Percentiles rank a stretch among this genome's conserved stretches.
Conservation (phyloP, 2,888 invertebrate species). For the Conus canariensis region DNA sequence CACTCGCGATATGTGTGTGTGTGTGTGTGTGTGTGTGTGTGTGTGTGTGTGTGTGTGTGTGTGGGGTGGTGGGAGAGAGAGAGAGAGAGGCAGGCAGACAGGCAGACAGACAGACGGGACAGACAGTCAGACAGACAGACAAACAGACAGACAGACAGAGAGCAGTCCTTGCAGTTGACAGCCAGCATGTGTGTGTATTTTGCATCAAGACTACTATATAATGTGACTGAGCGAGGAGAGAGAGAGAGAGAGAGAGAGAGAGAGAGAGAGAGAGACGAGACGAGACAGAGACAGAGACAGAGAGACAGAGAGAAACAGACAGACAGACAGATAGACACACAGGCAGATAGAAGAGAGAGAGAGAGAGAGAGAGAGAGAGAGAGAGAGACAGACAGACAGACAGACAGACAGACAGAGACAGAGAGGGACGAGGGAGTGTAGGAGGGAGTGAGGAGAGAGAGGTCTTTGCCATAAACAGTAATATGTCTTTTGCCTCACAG, state of each 20-base stretch:
- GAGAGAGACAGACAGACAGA: not conserved
- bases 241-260: not conserved
- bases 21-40: no score
- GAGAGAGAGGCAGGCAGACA: not conserved
- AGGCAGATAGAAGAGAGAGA: not conserved
- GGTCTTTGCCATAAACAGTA: not conserved
- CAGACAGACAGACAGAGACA: not conserved
- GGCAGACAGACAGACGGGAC: not conserved
- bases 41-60: no score
- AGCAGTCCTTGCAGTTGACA: no score
- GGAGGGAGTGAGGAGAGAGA: not conserved
- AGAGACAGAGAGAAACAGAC: not conserved
- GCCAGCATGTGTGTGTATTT: no score
- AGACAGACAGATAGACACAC: no score
- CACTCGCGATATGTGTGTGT: no score
- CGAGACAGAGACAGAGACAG: not conserved
- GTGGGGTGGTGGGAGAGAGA: no score
- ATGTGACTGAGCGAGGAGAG: no score
- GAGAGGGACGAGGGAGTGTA: not conserved
- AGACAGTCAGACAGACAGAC: not conserved
- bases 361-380: not conserved
- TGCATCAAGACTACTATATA: no score
- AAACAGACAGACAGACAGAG: not conserved
- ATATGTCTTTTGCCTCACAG: no score
- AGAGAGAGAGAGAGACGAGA: no score